phyloP scores from a whole-genome alignment of 2,797 vertebrate genomes.

The Rhinella marina region DNA sequence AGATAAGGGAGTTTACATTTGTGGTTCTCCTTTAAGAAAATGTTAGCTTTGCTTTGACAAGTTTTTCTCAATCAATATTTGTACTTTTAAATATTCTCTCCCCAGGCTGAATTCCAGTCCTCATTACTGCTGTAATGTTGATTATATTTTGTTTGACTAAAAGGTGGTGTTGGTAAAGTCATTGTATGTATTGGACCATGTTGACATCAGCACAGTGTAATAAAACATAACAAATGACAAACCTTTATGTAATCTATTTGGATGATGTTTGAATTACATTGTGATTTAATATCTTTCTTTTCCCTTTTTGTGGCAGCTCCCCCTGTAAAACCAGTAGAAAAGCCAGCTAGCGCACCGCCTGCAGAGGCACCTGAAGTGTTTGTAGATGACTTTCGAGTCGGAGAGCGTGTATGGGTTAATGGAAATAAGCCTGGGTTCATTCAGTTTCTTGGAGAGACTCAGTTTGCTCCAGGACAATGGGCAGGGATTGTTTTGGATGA shows the following conservation, averaged over 20 bases:
- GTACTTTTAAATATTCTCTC: neutral
- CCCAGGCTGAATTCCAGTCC: neutral
- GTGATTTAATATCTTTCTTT: neutral
- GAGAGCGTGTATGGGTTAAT: constrained; percentile 95
- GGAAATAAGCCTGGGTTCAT: constrained; percentile 93
- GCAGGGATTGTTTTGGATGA: constrained; percentile 96
- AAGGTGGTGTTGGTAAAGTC: neutral
- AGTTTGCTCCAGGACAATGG: constrained; percentile 97
- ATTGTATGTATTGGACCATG: neutral
- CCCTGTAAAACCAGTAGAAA: constrained; percentile 80
- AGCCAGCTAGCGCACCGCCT: constrained; percentile 66
- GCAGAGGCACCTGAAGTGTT: constrained; percentile 79
- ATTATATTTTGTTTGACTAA: neutral
- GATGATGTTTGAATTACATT: neutral
- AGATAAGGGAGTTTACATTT: no score
- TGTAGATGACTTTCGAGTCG: constrained; percentile 83
- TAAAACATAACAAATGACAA: neutral
- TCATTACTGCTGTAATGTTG: neutral
- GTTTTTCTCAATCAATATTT: no score
- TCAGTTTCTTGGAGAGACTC: constrained; percentile 90
- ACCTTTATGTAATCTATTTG: neutral
- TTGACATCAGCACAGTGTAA: neutral
- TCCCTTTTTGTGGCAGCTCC: constrained; percentile 67
- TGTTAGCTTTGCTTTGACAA: no score
- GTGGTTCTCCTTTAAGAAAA: no score